A percentile compares a stretch with the other conserved stretches of the same genome.
Evolutionary conservation across 1,140 invertebrate genomes (phyloP).

Genomic region (Procambarus virginalis): DNA sequence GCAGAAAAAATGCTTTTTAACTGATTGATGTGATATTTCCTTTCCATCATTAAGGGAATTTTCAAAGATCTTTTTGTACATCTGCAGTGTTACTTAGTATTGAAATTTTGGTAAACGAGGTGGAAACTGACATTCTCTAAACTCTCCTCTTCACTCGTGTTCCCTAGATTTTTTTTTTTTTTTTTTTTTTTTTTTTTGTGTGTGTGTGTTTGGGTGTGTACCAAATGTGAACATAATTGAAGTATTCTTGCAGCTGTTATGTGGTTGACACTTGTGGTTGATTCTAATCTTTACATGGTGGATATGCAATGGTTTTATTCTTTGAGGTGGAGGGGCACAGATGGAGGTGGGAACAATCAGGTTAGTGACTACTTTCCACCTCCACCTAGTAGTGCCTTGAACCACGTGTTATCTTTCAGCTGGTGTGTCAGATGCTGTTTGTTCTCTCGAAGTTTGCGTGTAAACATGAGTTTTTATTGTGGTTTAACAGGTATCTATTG

Average conservation of each 20-base stretch:
- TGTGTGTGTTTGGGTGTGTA: too few species aligned
- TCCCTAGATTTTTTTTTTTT: too few species aligned
- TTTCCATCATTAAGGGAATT: too few species aligned
- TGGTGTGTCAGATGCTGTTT: not conserved
- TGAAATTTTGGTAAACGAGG: too few species aligned
- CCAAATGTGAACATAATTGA: too few species aligned
- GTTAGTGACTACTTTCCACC: slow-evolving; percentile 70
- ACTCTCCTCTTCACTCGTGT: too few species aligned
- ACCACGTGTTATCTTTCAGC: slow-evolving; percentile 17
- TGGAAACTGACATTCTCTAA: too few species aligned
- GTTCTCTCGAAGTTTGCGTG: not conserved
- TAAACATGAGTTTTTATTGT: not conserved
- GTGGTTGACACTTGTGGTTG: not conserved
- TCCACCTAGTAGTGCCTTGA: slow-evolving; percentile 69
- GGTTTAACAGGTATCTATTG: not conserved
- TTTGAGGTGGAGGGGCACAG: slow-evolving; percentile 67
- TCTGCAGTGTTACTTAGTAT: too few species aligned
- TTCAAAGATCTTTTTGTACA: too few species aligned
- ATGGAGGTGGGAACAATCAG: slow-evolving; percentile 70
- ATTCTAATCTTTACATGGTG: not conserved
- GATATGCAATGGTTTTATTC: not conserved
- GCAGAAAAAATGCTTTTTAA: not conserved
- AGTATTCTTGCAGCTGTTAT: not conserved
- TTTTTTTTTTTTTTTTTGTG: too few species aligned
- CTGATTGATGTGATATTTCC: too few species aligned